Evolutionary conservation across 2,113 vertebrate genomes (phyloP).

Genomic region (Axis porcinus): DNA sequence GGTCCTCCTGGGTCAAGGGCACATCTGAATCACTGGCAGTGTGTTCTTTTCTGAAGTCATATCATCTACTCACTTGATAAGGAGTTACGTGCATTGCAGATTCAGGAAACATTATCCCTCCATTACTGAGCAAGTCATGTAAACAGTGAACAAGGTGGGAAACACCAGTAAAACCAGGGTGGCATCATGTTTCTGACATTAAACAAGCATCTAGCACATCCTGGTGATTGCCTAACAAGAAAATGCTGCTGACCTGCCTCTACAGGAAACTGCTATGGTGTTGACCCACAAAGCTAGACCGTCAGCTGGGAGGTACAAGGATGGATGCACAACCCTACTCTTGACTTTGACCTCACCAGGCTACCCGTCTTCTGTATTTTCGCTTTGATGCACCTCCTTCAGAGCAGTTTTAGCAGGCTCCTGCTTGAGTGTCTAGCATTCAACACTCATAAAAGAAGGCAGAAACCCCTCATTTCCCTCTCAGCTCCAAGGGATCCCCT

Average conservation of each 20-base stretch:
- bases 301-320: background rate
- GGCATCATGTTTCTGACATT: background rate
- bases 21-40: background rate
- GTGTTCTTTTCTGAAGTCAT: background rate
- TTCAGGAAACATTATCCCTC: background rate
- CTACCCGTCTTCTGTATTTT: background rate
- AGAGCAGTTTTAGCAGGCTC: background rate
- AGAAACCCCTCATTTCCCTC: background rate
- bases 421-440: background rate
- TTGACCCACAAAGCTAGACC: background rate
- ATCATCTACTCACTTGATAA: background rate
- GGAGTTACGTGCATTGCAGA: background rate
- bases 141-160: background rate
- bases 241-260: background rate
- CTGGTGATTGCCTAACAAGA: background rate
- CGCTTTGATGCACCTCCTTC: background rate
- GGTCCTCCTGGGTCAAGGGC: background rate
- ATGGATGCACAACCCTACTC: background rate
- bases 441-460: background rate
- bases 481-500: background rate
- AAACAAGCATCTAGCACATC: background rate
- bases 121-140: background rate
- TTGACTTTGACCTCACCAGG: background rate
- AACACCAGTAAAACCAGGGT: background rate
- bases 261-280: background rate